phyloP scores from a whole-genome alignment of 1,140 invertebrate genomes.

The Linepithema humile region DNA sequence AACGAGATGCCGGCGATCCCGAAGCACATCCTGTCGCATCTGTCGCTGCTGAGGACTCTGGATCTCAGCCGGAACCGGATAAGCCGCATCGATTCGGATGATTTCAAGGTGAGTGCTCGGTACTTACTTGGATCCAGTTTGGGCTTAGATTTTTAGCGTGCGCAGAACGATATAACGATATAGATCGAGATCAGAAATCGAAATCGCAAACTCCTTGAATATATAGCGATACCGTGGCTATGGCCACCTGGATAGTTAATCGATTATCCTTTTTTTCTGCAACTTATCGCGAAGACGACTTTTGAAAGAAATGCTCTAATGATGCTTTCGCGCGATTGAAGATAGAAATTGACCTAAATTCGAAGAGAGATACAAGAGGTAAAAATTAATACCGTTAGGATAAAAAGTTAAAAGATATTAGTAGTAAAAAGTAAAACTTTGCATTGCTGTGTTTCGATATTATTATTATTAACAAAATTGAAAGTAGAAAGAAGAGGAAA shows the following conservation, averaged over 20 bases:
- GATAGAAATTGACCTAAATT: too few species aligned
- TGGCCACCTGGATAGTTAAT: constrained; percentile 61
- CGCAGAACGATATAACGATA: too few species aligned
- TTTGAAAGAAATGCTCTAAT: too few species aligned
- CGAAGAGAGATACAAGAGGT: too few species aligned
- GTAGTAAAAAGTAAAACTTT: background rate
- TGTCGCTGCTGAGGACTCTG: constrained; percentile 89
- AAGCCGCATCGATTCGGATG: constrained; percentile 85
- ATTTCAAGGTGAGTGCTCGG: constrained; percentile 85
- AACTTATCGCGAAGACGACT: constrained; percentile 38
- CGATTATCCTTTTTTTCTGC: too few species aligned
- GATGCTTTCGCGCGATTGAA: too few species aligned
- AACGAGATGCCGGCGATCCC: constrained; percentile 90
- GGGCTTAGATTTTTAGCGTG: background rate
- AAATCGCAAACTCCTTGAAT: background rate
- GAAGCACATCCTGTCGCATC: constrained; percentile 88
- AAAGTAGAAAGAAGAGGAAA: background rate
- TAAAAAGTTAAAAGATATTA: background rate
- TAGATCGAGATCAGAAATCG: background rate
- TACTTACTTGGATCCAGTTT: background rate
- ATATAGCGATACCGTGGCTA: too few species aligned
- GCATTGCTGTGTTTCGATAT: too few species aligned
- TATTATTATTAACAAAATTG: background rate
- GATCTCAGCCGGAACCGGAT: constrained; percentile 90
- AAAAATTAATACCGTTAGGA: too few species aligned